Evolutionary conservation across 2,113 vertebrate species (phyloP), one percentile per base, ranked within the genome.

Genomic region (Saguinus midas): DNA sequence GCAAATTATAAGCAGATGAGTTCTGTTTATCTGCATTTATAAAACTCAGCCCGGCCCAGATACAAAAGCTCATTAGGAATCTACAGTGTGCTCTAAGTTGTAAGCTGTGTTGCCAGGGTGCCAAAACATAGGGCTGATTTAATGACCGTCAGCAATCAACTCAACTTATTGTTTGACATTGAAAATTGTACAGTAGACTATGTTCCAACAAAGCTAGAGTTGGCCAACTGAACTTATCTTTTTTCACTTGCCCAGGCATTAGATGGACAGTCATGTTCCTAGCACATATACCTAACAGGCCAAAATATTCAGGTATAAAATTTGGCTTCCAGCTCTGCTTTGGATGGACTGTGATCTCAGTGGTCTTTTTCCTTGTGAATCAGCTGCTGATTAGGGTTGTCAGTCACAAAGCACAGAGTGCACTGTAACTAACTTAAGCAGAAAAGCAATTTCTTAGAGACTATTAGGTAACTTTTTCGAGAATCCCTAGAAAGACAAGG

Each of bases 31-130:
- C 37, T 68, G 96, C 84, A 61, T 91, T 95, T 90, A 58, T 87
- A 88, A 98, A 98, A 52, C 3, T 90, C 66, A 32, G 94, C 92
- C 84, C 96, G 88, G 84, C 79, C 87, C 68, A 88, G 75, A 25
- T 96, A 97, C 48, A 97, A 97, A 98, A 95, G 68, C 84, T 96
- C 82, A 73, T 97, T 95, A 96, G 81, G 64, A 98, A 92, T 92
- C 90, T 93, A 37, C 61, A 84, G 25, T 12, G 45, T 82, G 68
- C 88, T 96, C 29, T 82, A 40, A 94, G 93, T 97, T 97, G 89
- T 43, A 94, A 35, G 72, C 90, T 91, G 40, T 48, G 50, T 92
- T 37, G n/a, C 72, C 70, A 29, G 20, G 57, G 21, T 64, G 27
- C 90, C 96, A 70, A 75, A 93, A 91, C 88, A 97, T 85, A 95